A percentile compares a stretch with the other conserved stretches of the same genome.
Conservation (phyloP, 2,888 invertebrate species). For the Drosophila atripex region DNA sequence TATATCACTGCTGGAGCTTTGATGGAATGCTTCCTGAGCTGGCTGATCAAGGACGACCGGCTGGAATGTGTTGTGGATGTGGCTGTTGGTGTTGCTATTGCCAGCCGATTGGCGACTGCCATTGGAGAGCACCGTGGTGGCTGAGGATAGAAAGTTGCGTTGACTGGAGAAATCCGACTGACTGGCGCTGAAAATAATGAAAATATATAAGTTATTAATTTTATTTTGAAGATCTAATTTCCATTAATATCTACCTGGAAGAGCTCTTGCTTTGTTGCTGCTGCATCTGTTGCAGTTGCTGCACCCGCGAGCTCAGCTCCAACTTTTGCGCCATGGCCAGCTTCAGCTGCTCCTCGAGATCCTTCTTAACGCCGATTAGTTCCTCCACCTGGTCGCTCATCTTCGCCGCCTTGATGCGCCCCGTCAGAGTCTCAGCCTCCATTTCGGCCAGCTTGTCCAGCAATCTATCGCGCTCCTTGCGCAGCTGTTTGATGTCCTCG, state of each 20-base stretch:
- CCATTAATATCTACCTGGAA: conserved; percentile 75
- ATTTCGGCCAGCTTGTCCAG: conserved; percentile 90
- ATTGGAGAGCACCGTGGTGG: conserved; percentile 79
- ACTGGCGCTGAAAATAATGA: conserved; percentile 56
- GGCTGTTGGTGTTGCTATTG: conserved; percentile 55
- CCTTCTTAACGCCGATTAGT: conserved; percentile 85
- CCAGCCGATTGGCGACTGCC: conserved; percentile 65
- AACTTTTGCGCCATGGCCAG: conserved; percentile 86
- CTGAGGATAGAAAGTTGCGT: conserved; percentile 81
- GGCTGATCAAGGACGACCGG: conserved; percentile 58
- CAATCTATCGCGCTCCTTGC: conserved; percentile 90
- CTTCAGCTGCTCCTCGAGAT: conserved; percentile 86
- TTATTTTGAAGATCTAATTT: neutral
- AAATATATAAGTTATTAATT: neutral
- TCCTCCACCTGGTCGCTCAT: conserved; percentile 87
- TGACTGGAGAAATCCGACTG: conserved; percentile 82
- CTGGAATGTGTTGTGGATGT: conserved; percentile 66
- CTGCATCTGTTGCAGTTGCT: conserved; percentile 84
- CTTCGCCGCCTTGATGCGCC: conserved; percentile 87
- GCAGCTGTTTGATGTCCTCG: conserved; percentile 86
- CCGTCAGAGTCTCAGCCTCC: conserved; percentile 90
- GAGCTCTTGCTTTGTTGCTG: conserved; percentile 82
- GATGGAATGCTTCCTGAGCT: conserved; percentile 77
- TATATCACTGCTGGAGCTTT: conserved; percentile 81
- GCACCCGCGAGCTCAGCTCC: conserved; percentile 86